Evolutionary conservation across 2,797 vertebrate species (phyloP).

Genomic region (Hemitrygon akajei): DNA sequence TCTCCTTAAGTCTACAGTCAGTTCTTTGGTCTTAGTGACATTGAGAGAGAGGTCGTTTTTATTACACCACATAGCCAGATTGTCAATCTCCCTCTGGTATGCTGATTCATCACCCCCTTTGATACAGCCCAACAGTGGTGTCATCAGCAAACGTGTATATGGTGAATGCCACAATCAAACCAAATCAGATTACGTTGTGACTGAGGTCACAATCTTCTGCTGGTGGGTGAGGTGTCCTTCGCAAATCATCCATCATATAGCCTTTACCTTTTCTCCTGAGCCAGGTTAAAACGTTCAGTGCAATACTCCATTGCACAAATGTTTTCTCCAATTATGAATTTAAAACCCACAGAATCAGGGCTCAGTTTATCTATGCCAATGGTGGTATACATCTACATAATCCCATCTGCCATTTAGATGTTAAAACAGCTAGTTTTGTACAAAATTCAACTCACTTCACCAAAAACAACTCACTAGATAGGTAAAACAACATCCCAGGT

Average conservation of each 20-base stretch:
- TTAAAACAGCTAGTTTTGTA: background rate
- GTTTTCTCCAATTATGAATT: background rate
- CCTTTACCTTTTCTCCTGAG: background rate
- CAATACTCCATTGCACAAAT: no score
- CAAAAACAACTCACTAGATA: background rate
- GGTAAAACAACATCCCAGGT: background rate
- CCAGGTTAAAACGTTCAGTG: background rate
- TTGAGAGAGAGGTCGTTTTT: no score
- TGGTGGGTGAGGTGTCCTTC: background rate
- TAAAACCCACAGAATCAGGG: background rate
- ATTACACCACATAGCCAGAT: no score
- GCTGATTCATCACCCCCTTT: no score
- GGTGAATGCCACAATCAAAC: background rate
- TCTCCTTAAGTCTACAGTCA: no score
- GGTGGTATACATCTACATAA: no score
- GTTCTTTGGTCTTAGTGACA: no score
- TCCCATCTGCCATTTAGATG: no score
- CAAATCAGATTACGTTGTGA: background rate
- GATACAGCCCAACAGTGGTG: no score
- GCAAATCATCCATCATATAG: background rate
- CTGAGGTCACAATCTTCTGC: background rate
- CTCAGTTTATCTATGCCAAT: no score
- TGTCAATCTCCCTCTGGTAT: no score
- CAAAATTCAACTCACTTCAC: background rate
- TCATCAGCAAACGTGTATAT: no score